phyloP scores from a whole-genome alignment of 2,113 vertebrate genomes.

The Oryzias melastigma region DNA sequence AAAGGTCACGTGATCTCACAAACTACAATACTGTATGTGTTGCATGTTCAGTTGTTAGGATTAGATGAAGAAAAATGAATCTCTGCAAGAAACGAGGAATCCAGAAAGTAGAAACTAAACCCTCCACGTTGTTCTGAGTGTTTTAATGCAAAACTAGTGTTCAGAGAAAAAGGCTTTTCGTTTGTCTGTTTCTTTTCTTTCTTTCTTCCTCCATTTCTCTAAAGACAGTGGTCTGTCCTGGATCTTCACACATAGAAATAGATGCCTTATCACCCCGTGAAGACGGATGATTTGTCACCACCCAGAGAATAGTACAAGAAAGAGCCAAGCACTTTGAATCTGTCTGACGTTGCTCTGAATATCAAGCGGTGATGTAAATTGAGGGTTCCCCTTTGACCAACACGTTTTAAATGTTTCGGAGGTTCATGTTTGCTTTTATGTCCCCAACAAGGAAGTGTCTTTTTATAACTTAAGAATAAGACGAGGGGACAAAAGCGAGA shows the following conservation, averaged over 20 bases:
- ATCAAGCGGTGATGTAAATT: conserved; percentile 45
- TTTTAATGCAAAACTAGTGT: conserved; percentile 12
- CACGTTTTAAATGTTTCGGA: conserved; percentile 34
- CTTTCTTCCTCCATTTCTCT: not conserved
- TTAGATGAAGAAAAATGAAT: conserved; percentile 5
- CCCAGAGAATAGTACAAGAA: conserved; percentile 29
- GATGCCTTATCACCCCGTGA: conserved; percentile 64
- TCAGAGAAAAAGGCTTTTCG: conserved; percentile 18
- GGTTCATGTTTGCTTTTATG: conserved; percentile 18
- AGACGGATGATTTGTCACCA: conserved; percentile 21
- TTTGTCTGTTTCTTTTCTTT: not conserved
- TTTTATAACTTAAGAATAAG: conserved; percentile 16
- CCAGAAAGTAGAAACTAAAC: not conserved
- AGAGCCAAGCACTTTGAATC: conserved; percentile 63
- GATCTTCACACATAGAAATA: conserved; percentile 48
- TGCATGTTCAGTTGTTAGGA: conserved; percentile 45
- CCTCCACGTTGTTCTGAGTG: conserved; percentile 8
- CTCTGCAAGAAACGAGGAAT: conserved; percentile 20
- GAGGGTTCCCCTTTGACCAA: conserved; percentile 14
- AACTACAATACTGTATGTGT: conserved; percentile 59
- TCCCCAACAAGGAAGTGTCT: conserved; percentile 34
- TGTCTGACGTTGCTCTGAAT: conserved; percentile 37
- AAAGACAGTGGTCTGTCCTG: conserved; percentile 20
- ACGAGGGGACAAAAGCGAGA: conserved; percentile 44
- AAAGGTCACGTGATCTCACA: conserved; percentile 65